Evolutionary conservation across 2,888 invertebrate genomes (phyloP), one percentile per base, ranked within the genome.

Genomic region (Callyntrura sp.): DNA sequence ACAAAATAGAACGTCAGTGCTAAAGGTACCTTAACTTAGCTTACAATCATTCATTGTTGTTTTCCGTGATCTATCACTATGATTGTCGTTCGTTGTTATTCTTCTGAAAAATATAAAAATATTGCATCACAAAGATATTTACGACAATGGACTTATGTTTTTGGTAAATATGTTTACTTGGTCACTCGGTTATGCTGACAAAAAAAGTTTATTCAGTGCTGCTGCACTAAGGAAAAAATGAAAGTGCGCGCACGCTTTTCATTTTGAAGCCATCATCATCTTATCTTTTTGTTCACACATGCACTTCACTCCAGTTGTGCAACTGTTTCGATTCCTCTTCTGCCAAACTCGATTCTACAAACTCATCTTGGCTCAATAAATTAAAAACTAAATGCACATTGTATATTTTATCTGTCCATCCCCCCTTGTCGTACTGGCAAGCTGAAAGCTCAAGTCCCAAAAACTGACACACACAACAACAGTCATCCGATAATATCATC

Each of bases 291-390:
- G 68, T 17, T 48, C 4, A n/a, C 12, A 4, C 11, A 48, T 51
- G n/a, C n/a, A 3, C 45, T 20, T 23, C 62, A 62, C 35, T 79
- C 57, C 43, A 43, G 62, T 82, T 82, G 14, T 62, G 60, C 62
- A 62, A 82, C 85, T 85, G n/a, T 45, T 62, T 48, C 65, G 25
- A 65, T 83, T 68, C 28, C 57, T 55, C 48, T 60, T 73, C 12
- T 57, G 25, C 55, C 25, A 55, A 73, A 70, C 17, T 3, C 43
- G 45, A 73, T 68, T 83, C 45, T 57, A 73, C 55, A 12, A 60
- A 85, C 70, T 85, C 85, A 85, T 85, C 85, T 73, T 73, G 9
- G 55, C 55, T 43, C 73, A 51, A 85, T 85, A 43, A 85, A 73
- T 85, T 45, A 57, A 68, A 83, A 45, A 85, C 43, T 55, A 73